Evolutionary conservation across 2,888 invertebrate genomes (phyloP).

Genomic region (Trachelus troglodyta): DNA sequence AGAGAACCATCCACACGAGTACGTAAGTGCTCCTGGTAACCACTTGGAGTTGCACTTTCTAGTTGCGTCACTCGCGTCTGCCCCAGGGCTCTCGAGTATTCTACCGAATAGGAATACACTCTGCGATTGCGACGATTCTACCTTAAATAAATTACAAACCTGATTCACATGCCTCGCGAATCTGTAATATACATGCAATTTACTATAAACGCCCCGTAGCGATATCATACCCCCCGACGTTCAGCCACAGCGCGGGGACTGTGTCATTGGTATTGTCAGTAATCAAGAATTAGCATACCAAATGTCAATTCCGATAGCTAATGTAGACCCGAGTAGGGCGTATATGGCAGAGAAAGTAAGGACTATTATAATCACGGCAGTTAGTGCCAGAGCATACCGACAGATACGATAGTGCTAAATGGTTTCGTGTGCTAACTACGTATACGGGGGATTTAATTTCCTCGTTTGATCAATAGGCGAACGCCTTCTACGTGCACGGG

Average conservation of each 20-base stretch:
- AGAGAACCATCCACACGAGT: not conserved
- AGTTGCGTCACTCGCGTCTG: not conserved
- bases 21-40: not conserved
- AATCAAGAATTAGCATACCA: slow-evolving; percentile 49
- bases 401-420: slow-evolving; percentile 44
- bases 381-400: slow-evolving; percentile 10
- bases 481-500: not conserved
- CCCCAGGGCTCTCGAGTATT: not conserved
- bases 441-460: not conserved
- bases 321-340: not conserved
- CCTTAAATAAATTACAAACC: not conserved
- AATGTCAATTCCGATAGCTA: slow-evolving; percentile 41
- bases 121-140: not conserved
- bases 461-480: not conserved
- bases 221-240: not conserved
- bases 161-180: not conserved
- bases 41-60: slow-evolving; percentile 4
- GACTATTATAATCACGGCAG: slow-evolving; percentile 22
- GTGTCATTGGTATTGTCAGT: not conserved
- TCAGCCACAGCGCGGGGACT: not conserved
- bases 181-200: not conserved
- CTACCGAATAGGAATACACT: not conserved
- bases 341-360: slow-evolving; percentile 36
- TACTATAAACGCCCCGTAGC: not conserved
- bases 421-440: slow-evolving; percentile 19